Evolutionary conservation across 2,797 vertebrate species (phyloP), one percentile per base, ranked within the genome.

Genomic region (Triplophysa bombifrons): DNA sequence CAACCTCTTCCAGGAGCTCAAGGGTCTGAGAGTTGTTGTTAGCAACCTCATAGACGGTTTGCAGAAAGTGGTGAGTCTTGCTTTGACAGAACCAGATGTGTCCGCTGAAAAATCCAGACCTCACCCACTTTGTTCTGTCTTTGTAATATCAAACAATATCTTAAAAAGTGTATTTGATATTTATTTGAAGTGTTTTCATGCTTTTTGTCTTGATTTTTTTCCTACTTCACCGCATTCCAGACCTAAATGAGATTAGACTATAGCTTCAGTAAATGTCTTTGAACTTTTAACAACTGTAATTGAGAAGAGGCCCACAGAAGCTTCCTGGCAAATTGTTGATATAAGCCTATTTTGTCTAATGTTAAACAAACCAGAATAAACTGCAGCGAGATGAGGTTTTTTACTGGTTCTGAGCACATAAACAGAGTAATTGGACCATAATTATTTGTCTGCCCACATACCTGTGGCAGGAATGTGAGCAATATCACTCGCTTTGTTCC

Each of bases 11-110:
- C 90, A 89, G 0, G 95, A 96, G 78, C 92, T 96, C n/a, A 92
- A 94, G 0, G 94, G 95, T 17, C 88, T 96, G 56, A 93, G 93
- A 0, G 89, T 93, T 50, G 86, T 87, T 34, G 97, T 98, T 71
- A 91, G 91, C 83, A 95, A 93, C 86, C 93, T 99, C 68, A 93
- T 94, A 3, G 95, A 96, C 48, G 96, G 95, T 78, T 94, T 99
- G 82, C 94, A 95, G 34, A 95, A 89, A 95, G 94, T 98, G 89
- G 98, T 98, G 88, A 86, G 96, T 93, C 56, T 46, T 60, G 64
- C 58, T 65, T 50, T 74, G 61, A 58, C 50, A 50, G 4, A 63
- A 19, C 10, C n/a, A 38, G n/a, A 51, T 63, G 25, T 4, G 51
- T 61, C 14, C 25, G 0, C 1, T 30, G 25, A 7, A 51, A 69